Evolutionary conservation across 1,140 invertebrate species (phyloP), one percentile per base, ranked within the genome.

Genomic region (Hyphantria cunea): DNA sequence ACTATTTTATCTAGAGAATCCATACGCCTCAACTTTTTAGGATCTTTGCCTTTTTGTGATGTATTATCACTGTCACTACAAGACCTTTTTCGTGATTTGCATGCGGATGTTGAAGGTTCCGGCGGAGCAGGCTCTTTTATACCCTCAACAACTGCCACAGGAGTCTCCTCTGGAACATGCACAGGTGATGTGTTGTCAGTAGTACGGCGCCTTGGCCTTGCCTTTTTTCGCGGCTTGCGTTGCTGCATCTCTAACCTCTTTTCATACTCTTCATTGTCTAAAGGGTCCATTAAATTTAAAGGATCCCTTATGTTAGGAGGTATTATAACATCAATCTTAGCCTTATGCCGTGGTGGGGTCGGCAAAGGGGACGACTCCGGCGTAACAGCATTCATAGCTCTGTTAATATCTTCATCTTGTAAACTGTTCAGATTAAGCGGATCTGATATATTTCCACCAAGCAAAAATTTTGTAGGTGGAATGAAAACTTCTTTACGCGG

Each of bases 381-480:
- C 7, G 97, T 98, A 0, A 95, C 94, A 33, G 96, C 95, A 91
- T 97, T 98, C 91, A 97, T 95, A 32, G 95, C 94, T 74, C 95
- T 93, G 66, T 96, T 96, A 7, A 97, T 93, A 82, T 97, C 95
- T 85, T 97, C 96, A 90, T 97, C 95, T 83, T 96, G 95, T 74
- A 99, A 92, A 82, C 97, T 97, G 74, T 97, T 97, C 51, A 99
- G 91, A 92, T 99, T 99, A 9, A 99, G 88, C 0, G 98, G 98
- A 92, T 99, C 98, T 68, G 95, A 95, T 70, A 98, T 98, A 82
- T 98, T 99, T 13, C 98, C 98, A 50, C 98, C 98, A 0, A 99
- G 92, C 6, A 99, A 91, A 92, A 99, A 99, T 88, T 98, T 98
- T 2, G 97, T 98, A 0, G 97, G 97, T 33, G 96, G 94, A 65